Conservation (phyloP, 2,888 invertebrate species). For the Trissolcus brochymenae region DNA sequence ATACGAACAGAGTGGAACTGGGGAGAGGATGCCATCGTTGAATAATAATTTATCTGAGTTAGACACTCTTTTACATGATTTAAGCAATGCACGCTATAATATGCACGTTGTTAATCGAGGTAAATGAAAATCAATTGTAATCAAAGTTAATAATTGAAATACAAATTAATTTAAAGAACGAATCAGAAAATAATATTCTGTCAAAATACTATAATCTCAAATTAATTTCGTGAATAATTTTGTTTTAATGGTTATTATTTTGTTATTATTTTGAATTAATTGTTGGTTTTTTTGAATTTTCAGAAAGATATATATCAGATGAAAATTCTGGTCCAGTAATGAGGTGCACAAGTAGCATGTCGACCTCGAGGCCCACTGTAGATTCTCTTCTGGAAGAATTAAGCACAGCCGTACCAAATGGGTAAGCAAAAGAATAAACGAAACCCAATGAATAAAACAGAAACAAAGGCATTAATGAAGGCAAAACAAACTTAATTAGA, state of each 20-base stretch:
- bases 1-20: slow-evolving; percentile 63
- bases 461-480: too few species aligned
- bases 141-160: too few species aligned
- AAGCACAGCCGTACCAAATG: slow-evolving; percentile 86
- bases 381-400: slow-evolving; percentile 94
- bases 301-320: slow-evolving; percentile 66
- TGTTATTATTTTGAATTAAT: slow-evolving; percentile 1
- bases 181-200: too few species aligned
- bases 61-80: slow-evolving; percentile 92
- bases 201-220: too few species aligned
- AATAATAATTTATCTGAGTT: slow-evolving; percentile 91
- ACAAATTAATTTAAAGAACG: too few species aligned
- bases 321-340: slow-evolving; percentile 70
- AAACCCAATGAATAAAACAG: too few species aligned
- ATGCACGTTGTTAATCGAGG: slow-evolving; percentile 76
- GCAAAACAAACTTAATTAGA: too few species aligned
- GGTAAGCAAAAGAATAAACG: slow-evolving; percentile 77
- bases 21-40: slow-evolving; percentile 77
- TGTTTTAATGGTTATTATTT: too few species aligned
- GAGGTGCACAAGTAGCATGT: slow-evolving; percentile 72
- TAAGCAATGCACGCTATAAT: slow-evolving; percentile 87
- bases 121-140: slow-evolving; percentile 58
- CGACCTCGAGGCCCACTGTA: slow-evolving; percentile 84
- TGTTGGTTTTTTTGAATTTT: slow-evolving; percentile 7
- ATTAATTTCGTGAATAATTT: too few species aligned